Conservation (phyloP, 2,888 invertebrate genomes). For the Drosophila niveifrons region DNA sequence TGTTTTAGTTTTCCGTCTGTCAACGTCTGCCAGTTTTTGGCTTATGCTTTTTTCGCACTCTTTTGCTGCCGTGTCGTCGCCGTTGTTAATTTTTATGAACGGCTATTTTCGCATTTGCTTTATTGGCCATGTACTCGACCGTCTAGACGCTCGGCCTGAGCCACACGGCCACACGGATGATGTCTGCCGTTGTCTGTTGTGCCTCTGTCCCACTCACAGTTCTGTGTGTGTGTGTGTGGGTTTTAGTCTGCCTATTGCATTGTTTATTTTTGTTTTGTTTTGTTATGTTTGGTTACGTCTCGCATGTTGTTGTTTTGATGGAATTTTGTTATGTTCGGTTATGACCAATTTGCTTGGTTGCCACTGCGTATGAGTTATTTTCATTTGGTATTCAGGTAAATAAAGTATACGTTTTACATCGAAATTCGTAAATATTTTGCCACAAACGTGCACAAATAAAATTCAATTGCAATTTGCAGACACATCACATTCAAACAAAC, state of each 20-base stretch:
- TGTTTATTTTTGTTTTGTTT: constrained; percentile 26
- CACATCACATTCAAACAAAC: neutral
- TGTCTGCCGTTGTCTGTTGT: no score
- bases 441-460: constrained; percentile 50
- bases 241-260: constrained; percentile 14
- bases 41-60: constrained; percentile 54
- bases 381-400: constrained; percentile 50
- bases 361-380: constrained; percentile 50
- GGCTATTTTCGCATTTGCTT: constrained; percentile 73
- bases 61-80: constrained; percentile 71
- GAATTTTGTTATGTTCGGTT: constrained; percentile 35
- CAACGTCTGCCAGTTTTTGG: constrained; percentile 32
- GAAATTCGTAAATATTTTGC: constrained; percentile 61
- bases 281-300: constrained; percentile 46
- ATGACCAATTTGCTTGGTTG: constrained; percentile 35
- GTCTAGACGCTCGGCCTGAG: constrained; percentile 20
- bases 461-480: constrained; percentile 41
- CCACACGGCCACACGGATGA: neutral
- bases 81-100: constrained; percentile 74
- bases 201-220: neutral
- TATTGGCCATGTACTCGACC: constrained; percentile 64
- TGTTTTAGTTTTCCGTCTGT: constrained; percentile 38
- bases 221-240: neutral
- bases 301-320: constrained; percentile 59
- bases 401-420: constrained; percentile 43